Conservation (phyloP, 2,113 vertebrate genomes). For the Cavia porcellus region DNA sequence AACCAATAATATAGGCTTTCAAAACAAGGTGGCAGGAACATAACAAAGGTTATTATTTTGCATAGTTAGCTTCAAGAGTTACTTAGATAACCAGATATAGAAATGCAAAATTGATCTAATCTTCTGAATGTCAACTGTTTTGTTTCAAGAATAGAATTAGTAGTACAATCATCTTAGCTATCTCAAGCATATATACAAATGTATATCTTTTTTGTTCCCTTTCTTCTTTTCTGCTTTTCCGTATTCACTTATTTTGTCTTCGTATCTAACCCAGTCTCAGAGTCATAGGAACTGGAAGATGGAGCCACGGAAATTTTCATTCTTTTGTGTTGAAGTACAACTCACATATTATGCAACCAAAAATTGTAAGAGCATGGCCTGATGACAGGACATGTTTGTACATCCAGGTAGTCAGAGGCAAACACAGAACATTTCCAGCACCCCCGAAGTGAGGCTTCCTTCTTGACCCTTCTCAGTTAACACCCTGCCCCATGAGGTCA, state of each 20-base stretch:
- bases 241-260: constrained; percentile 42
- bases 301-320: background rate
- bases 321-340: background rate
- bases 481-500: background rate
- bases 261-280: background rate
- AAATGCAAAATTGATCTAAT: too few species aligned
- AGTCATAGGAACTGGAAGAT: constrained; percentile 1
- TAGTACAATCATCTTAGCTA: too few species aligned
- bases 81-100: too few species aligned
- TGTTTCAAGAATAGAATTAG: too few species aligned
- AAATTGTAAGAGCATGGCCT: background rate
- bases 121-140: too few species aligned
- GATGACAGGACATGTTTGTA: background rate
- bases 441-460: background rate
- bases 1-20: too few species aligned
- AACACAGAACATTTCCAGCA: background rate
- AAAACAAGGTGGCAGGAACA: too few species aligned
- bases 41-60: too few species aligned
- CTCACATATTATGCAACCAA: background rate
- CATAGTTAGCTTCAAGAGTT: too few species aligned
- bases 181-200: too few species aligned
- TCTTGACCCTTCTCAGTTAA: background rate
- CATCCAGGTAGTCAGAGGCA: background rate
- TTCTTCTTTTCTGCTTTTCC: too few species aligned
- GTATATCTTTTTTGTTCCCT: too few species aligned